Evolutionary conservation across 2,113 vertebrate species (phyloP).

Genomic region (Leptobrachium leishanense): DNA sequence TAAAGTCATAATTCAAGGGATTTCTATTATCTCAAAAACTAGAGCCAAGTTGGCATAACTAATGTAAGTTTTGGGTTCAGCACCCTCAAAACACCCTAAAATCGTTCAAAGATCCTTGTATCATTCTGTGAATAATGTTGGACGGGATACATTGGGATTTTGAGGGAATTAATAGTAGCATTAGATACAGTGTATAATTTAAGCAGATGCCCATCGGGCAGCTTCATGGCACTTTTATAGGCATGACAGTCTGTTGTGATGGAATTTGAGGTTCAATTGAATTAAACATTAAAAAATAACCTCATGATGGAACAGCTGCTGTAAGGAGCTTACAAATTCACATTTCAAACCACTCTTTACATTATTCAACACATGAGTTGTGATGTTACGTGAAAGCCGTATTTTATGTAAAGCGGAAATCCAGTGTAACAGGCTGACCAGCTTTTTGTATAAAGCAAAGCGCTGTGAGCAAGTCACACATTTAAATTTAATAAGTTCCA

Average conservation of each 20-base stretch:
- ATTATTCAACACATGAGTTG: conserved; percentile 26
- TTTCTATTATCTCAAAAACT: no score
- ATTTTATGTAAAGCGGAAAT: conserved; percentile 1
- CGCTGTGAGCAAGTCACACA: conserved; percentile 24
- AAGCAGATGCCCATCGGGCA: neutral
- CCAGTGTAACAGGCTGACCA: neutral
- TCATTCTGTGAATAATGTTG: no score
- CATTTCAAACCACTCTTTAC: conserved; percentile 15
- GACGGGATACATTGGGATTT: no score
- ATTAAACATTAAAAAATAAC: conserved; percentile 9
- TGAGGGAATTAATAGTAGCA: no score
- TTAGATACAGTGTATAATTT: neutral
- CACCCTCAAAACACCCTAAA: no score
- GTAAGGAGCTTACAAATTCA: conserved; percentile 18
- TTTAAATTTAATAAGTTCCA: conserved; percentile 28
- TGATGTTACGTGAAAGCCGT: neutral
- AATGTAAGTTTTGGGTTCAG: no score
- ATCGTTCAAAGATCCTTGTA: no score
- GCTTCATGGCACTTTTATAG: neutral
- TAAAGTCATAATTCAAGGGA: no score
- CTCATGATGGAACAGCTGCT: neutral
- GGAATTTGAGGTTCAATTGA: neutral
- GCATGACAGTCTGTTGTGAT: neutral
- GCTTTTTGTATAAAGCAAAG: neutral
- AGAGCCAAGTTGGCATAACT: no score